Evolutionary conservation across 2,888 invertebrate species (phyloP), one percentile per base, ranked within the genome.

Genomic region (Beris chalybata): DNA sequence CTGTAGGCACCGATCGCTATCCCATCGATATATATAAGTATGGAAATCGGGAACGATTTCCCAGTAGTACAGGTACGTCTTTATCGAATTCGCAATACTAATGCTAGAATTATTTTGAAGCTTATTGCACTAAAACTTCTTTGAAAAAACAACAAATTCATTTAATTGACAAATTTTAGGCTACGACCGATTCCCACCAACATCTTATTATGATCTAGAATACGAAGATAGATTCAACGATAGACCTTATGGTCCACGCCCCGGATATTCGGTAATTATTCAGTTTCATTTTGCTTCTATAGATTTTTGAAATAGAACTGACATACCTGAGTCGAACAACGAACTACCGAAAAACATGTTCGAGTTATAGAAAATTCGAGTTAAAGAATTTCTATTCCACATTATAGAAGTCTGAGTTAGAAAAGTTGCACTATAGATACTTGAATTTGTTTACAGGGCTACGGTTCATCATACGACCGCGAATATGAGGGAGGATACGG

Each of bases 11-110:
- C 15, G 82, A 83, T 69, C 80, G 82, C 54, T 83, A 79, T 74
- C 83, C 84, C 32, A 72, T 78, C 38, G 78, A 79, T 64, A 79
- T 80, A 67, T 80, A 77, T 70, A 81, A 81, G 69, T 81, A 80
- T 71, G 85, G 85, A 43, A 86, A 85, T 74, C 81, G 84, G 2
- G 84, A 83, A 64, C 81, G 80, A 38, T 83, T 83, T 72, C 74
- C 74, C 48, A 82, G 84, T 54, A 69, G 74, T 30, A 80, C 81
- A 50, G 77, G 79, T 56, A 82, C 82, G 67, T 74, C 82, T 6
- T 45, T 32, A 32, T 22, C 22, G 22, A 22, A 22, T 22, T 58
- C 61, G 64, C n/a, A 45, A 70, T 54, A 22, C 54, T 29, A 54
- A 29, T 53, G 9, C 15, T 53, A 50, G 13, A 44, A 7, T 38